Percentiles rank a stretch among this genome's conserved stretches.
Evolutionary conservation across 1,140 invertebrate species (phyloP).

Genomic region (Elysia chlorotica): DNA sequence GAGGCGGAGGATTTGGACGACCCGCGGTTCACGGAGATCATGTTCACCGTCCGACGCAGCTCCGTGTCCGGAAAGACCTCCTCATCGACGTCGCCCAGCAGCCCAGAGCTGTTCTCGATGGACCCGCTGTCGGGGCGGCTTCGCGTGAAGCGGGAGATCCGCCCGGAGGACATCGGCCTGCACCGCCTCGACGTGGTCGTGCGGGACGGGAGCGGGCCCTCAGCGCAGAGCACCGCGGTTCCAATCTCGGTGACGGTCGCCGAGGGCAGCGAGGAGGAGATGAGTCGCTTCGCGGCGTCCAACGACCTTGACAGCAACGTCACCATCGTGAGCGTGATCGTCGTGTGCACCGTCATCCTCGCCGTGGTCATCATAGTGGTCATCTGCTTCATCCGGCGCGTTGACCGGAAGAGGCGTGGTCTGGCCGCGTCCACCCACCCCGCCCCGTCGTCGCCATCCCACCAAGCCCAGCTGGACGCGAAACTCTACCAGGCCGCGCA

Average conservation of each 20-base stretch:
- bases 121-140: slow-evolving; percentile 85
- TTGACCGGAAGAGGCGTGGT: slow-evolving; percentile 9
- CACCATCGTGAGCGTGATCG: slow-evolving; percentile 20
- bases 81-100: no score
- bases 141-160: slow-evolving; percentile 71
- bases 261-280: slow-evolving; percentile 15
- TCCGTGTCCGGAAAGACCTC: slow-evolving; percentile 56
- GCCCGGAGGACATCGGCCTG: slow-evolving; percentile 13
- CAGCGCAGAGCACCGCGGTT: neutral
- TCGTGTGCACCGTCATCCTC: slow-evolving; percentile 10
- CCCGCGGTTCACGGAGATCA: slow-evolving; percentile 31
- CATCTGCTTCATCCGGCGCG: slow-evolving; percentile 21
- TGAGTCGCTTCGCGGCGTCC: slow-evolving; percentile 4
- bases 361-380: slow-evolving; percentile 10
- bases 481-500: slow-evolving; percentile 30
- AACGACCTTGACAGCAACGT: slow-evolving; percentile 13
- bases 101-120: slow-evolving; percentile 77
- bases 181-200: slow-evolving; percentile 18
- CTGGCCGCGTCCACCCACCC: neutral
- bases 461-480: slow-evolving; percentile 2
- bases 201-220: neutral
- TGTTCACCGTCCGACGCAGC: slow-evolving; percentile 62
- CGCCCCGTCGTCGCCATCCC: neutral
- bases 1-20: slow-evolving; percentile 44
- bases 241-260: slow-evolving; percentile 5